Base-by-base conservation (phyloP, 23 tunicate genomes). In the Ascidia mentula region DNA sequence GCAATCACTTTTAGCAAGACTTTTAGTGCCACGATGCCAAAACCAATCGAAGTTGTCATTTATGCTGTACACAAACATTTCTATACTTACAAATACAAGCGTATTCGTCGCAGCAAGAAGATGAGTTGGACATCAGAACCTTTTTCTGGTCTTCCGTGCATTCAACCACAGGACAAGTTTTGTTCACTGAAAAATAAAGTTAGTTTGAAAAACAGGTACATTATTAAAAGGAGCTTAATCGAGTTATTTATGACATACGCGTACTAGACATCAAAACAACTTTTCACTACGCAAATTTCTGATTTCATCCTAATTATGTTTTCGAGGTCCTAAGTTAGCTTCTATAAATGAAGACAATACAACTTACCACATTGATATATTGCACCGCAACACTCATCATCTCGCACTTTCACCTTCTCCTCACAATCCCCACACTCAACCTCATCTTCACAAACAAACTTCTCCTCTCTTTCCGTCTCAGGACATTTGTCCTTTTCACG, bases 351-450 rank as follows among this genome's bases (percentile, higher is more conserved):
- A n/a, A n/a, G n/a, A n/a, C n/a, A n/a, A n/a, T n/a, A n/a, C n/a
- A n/a, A 53, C 39, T 0, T 61, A 80, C 83, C 76, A 38, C 83
- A 80, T 34, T 80, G 60, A 80, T 80, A 80, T 0, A 35, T 24
- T 32, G 69, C 45, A 9, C 83, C 83, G 37, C 83, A 80, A 59
- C 83, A 80, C 8, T 60, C 18, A 37, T 80, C 76, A 6, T 65
- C 18, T 59, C 32, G 33, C 6, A 80, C 46, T 18, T 31, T 32
- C 15, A 31, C 75, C 53, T 65, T 69, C 0, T 59, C 83, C 37
- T 80, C 74, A 31, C 83, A 80, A 22, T 37, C 42, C 35, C 45
- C 73, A 33, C 83, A 80, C 26, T 26, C 32, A 30, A 80, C 53
- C 18, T 65, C 74, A 0, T 65, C 75, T 34, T 72, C 69, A 9